These are phyloP conservation scores for Chaetophractus vellerosus DNA, from an alignment of 2,797 vertebrate genomes.

Conservation along the genomic window DNA sequence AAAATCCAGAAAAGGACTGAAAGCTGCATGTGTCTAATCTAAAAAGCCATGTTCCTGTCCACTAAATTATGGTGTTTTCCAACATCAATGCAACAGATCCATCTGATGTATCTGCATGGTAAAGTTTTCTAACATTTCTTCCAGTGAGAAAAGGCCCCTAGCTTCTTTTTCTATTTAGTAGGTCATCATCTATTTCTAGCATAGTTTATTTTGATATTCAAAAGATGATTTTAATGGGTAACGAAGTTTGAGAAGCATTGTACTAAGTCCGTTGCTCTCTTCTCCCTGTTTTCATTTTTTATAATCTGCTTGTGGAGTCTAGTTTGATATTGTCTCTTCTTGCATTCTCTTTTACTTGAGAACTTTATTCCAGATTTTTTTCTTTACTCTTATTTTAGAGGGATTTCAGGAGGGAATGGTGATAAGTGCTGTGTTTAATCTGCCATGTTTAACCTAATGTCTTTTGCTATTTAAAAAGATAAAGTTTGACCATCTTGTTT, in stretches of 20 bases:
- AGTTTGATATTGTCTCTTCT: not conserved
- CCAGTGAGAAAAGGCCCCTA: not conserved
- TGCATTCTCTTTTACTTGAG: not conserved
- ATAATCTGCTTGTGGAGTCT: not conserved
- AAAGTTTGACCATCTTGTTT: not conserved
- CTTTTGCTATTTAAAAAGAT: slow-evolving; percentile 2
- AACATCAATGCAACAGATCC: too few relatives aligned
- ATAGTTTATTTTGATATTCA: not conserved
- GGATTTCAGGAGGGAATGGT: not conserved
- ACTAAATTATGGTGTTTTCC: not conserved
- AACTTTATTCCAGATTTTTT: not conserved
- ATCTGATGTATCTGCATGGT: not conserved
- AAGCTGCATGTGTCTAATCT: not conserved
- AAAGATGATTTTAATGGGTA: not conserved
- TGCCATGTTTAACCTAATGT: not conserved
- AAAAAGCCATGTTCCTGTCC: not conserved
- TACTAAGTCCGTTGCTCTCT: not conserved
- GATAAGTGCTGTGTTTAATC: not conserved
- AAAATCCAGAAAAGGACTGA: not conserved
- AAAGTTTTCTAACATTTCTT: not conserved
- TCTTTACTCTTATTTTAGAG: not conserved
- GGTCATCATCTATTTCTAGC: not conserved
- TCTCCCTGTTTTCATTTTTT: not conserved
- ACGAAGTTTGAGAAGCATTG: not conserved
- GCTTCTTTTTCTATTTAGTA: not conserved